A percentile compares a stretch with the other conserved stretches of the same genome.
Evolutionary conservation across 2,797 vertebrate species (phyloP).

Genomic region (Sebastes ruberrimus): DNA sequence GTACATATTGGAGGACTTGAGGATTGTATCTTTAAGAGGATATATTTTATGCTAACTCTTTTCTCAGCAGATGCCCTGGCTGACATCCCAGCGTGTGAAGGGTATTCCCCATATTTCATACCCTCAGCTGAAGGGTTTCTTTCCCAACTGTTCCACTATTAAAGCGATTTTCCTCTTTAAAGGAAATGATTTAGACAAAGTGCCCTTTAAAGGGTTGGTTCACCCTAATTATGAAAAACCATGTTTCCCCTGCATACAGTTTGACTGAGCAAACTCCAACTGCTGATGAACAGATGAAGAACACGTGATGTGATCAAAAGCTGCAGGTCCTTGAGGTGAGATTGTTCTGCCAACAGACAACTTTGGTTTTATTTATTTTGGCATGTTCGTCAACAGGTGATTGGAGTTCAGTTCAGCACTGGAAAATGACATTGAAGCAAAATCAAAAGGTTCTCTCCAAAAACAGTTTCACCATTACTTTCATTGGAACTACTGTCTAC

Average conservation of each 20-base stretch:
- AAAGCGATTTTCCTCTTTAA: neutral
- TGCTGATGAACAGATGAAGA: neutral
- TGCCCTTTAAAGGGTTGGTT: neutral
- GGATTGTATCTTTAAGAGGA: conserved; percentile 3
- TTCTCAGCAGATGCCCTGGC: conserved; percentile 50
- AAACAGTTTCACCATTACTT: neutral
- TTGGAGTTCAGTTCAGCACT: neutral
- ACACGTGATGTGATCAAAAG: neutral
- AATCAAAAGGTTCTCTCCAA: neutral
- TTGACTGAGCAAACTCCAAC: neutral
- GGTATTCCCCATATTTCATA: conserved; percentile 47
- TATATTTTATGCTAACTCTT: conserved; percentile 18
- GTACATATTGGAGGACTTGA: neutral
- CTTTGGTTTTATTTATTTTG: neutral
- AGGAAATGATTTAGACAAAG: neutral
- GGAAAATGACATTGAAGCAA: neutral
- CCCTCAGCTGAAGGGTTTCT: conserved; percentile 6
- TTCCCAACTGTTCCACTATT: conserved; percentile 12
- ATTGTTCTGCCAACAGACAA: neutral
- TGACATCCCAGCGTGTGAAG: conserved; percentile 42
- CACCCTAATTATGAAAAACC: neutral
- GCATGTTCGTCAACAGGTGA: neutral
- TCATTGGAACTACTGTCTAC: neutral
- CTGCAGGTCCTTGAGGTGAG: neutral
- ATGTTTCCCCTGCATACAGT: neutral